These are phyloP conservation scores for Nesoenas mayeri DNA, from an alignment of 2,113 vertebrate genomes.

Conservation along the genomic window DNA sequence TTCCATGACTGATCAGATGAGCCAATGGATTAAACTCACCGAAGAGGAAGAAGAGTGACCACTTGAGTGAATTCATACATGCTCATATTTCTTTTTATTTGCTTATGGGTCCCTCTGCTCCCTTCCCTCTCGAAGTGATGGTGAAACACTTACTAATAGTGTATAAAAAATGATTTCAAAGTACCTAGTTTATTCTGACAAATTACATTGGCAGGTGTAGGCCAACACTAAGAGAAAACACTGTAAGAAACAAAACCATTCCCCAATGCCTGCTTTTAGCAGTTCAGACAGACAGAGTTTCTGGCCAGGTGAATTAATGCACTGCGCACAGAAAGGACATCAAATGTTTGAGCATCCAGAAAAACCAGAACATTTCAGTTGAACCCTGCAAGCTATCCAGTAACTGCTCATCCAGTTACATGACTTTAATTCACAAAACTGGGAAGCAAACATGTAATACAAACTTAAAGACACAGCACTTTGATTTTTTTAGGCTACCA, in stretches of 20 bases:
- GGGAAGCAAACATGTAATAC: slow-evolving; percentile 14
- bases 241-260: background rate
- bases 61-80: background rate
- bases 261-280: background rate
- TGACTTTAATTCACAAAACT: slow-evolving; percentile 44
- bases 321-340: background rate
- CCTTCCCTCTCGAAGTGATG: background rate
- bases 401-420: slow-evolving; percentile 9
- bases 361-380: background rate
- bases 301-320: slow-evolving; percentile 13
- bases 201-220: background rate
- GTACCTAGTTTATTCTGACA: slow-evolving; percentile 21
- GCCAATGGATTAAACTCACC: background rate
- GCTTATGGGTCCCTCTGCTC: slow-evolving; percentile 1
- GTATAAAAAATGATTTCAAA: background rate
- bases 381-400: background rate
- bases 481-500: background rate
- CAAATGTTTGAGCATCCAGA: background rate
- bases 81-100: background rate
- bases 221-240: background rate
- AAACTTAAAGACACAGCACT: background rate
- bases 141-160: background rate
- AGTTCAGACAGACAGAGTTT: background rate
- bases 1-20: background rate
- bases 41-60: background rate